Percentiles rank a stretch among this genome's conserved stretches.
These are phyloP conservation scores for Campoplex capitator DNA, from an alignment of 2,888 invertebrate genomes.

Conservation along the genomic window DNA sequence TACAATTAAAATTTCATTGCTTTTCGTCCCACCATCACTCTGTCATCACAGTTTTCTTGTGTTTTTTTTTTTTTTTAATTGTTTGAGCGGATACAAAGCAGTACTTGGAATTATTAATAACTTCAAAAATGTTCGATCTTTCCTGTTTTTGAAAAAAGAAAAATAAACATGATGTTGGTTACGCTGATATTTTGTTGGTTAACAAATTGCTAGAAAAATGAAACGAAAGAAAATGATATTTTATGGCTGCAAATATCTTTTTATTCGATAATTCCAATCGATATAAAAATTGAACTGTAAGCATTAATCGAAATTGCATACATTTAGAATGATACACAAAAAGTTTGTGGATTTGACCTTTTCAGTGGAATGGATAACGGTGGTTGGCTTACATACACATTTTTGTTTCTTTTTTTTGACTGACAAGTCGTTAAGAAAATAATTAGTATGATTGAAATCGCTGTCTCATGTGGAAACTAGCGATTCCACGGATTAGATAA, in stretches of 20 bases:
- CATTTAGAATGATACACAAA: background rate
- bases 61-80: background rate
- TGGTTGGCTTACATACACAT: too few relatives aligned
- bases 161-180: too few relatives aligned
- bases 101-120: background rate
- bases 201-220: background rate
- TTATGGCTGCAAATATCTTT: too few relatives aligned
- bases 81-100: background rate
- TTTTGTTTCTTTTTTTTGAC: background rate
- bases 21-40: conserved; percentile 5
- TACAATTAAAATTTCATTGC: conserved; percentile 52
- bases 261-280: too few relatives aligned
- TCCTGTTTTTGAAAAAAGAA: background rate
- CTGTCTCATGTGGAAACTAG: background rate
- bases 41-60: background rate
- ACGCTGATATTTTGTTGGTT: too few relatives aligned
- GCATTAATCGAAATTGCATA: background rate
- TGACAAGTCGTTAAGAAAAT: background rate
- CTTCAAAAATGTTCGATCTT: background rate
- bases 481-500: conserved; percentile 58
- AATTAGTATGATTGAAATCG: conserved; percentile 13
- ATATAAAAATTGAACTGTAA: too few relatives aligned
- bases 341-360: background rate
- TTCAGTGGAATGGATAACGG: background rate
- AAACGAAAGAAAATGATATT: background rate